phyloP scores from a whole-genome alignment of 2,888 invertebrate species.

The Caenorhabditis panamensis region DNA sequence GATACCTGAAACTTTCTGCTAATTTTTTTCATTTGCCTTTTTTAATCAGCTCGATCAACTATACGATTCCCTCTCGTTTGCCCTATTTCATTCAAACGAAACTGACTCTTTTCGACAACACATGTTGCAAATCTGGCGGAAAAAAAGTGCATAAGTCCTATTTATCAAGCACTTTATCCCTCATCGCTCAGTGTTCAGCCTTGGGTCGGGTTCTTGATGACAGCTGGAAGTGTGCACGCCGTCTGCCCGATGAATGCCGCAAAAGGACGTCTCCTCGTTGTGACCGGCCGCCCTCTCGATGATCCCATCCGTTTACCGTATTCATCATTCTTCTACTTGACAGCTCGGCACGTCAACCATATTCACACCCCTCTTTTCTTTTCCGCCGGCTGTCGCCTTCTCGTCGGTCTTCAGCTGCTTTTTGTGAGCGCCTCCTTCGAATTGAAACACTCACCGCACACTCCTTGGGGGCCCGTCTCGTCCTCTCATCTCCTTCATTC shows the following conservation, averaged over 20 bases:
- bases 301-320: slow-evolving; percentile 60
- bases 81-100: background rate
- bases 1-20: too few species aligned
- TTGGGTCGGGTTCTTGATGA: slow-evolving; percentile 57
- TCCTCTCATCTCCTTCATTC: slow-evolving; percentile 25
- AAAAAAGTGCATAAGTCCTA: slow-evolving; percentile 20
- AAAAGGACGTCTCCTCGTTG: slow-evolving; percentile 19
- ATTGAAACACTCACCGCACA: slow-evolving; percentile 54
- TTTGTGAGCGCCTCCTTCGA: slow-evolving; percentile 25
- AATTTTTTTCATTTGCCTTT: too few species aligned
- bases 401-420: slow-evolving; percentile 41
- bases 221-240: slow-evolving; percentile 63
- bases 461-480: slow-evolving; percentile 16
- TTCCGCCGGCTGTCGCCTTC: slow-evolving; percentile 50
- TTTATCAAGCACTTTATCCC: slow-evolving; percentile 31
- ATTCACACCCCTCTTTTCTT: slow-evolving; percentile 43
- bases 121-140: slow-evolving; percentile 45
- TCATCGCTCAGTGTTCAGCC: slow-evolving; percentile 56
- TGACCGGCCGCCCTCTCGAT: slow-evolving; percentile 36
- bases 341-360: slow-evolving; percentile 52
- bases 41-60: too few species aligned
- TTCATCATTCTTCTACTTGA: slow-evolving; percentile 65
- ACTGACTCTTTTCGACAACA: slow-evolving; percentile 15
- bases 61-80: too few species aligned
- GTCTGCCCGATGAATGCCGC: slow-evolving; percentile 56